phyloP scores from a whole-genome alignment of 1,140 invertebrate genomes.

The Papilio machaon region DNA sequence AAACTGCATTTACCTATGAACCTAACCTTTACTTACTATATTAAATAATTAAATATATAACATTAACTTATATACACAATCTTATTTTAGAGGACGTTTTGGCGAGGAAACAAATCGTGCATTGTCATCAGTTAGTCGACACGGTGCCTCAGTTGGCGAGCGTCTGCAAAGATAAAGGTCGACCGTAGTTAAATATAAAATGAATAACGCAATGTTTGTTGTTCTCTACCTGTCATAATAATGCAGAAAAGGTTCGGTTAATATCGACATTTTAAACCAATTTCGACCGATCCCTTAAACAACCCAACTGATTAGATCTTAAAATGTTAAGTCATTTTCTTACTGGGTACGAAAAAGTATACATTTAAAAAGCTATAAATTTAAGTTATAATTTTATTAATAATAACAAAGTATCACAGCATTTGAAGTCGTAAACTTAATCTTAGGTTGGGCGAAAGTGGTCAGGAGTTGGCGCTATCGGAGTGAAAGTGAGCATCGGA shows the following conservation, averaged over 20 bases:
- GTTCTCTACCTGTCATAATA: not conserved
- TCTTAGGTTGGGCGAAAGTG: conserved; percentile 17
- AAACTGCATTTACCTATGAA: not conserved
- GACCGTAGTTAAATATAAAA: not conserved
- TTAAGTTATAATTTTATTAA: not conserved
- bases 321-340: no score
- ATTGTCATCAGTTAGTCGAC: not conserved
- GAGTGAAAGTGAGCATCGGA: conserved; percentile 35
- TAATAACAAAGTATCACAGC: not conserved
- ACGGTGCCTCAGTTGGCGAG: conserved; percentile 16
- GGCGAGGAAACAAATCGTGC: not conserved
- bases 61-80: not conserved
- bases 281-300: no score
- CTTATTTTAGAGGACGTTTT: not conserved
- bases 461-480: conserved; percentile 19
- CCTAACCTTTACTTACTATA: no score
- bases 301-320: no score
- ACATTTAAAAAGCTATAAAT: not conserved
- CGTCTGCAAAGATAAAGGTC: not conserved
- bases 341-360: no score
- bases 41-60: not conserved
- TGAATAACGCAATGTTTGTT: conserved; percentile 13
- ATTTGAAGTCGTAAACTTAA: not conserved
- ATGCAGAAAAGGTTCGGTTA: not conserved
- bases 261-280: no score